Evolutionary conservation across 2,113 vertebrate species (phyloP), one percentile per base, ranked within the genome.

Genomic region (Lagenorhynchus albirostris): DNA sequence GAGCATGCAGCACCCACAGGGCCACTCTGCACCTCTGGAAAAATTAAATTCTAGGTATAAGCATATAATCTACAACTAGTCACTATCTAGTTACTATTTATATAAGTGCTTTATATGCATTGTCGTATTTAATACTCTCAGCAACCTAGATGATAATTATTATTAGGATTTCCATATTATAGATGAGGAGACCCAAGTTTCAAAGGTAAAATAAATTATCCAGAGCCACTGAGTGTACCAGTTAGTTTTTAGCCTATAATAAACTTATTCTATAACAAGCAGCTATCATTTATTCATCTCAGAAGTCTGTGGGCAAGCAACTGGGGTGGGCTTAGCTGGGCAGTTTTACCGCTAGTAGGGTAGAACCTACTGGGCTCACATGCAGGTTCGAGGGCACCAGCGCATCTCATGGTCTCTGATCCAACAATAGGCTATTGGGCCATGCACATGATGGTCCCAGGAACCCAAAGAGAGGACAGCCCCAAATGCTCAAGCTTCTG

Each of bases 31-130:
- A 82, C 17, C 23, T 86, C 29, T 84, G 41, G 53, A 41, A 47
- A 89, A 95, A 91, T 87, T 86, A 47, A 80, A 84, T 76, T 90
- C 63, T 87, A 68, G 26, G 13, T 71, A 47, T 81, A 87, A 92
- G 71, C 41, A 31, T n/a, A 47, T 47, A 86, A 33, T 81, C 3
- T 89, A 77, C 21, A 33, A 21, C 62, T 68, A 68, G 15, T 65
- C 10, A 58, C 58, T 44, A 21, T 36, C 77, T 70, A 65, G 68
- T 44, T 36, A 81, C 58, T 23, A 41, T 86, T 85, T 58, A 74
- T 67, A 13, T 36, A 79, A 71, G 44, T 65, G 33, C 55, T 83
- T 85, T 20, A 11, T 18, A 41, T 44, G n/a, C 13, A 50, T 50
- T 65, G n/a, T 91, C 47, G 38, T 80, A 79, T 79, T 95, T 96